Conservation (phyloP, 1,140 invertebrate species). For the Mycetomoellerius zeteki region DNA sequence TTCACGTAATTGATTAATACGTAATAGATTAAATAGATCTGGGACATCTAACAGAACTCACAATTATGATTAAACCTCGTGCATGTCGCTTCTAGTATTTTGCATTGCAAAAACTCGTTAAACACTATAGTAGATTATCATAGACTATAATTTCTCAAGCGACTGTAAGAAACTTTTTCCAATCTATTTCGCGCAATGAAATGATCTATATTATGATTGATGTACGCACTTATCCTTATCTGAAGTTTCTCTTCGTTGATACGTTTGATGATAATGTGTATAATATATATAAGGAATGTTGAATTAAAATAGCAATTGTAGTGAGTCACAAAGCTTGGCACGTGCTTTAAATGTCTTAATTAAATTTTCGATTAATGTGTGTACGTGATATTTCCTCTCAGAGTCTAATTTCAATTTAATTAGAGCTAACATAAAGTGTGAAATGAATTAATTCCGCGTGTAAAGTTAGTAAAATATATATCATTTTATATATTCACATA, state of each 20-base stretch:
- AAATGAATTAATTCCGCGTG: not conserved
- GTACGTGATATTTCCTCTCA: conserved; percentile 36
- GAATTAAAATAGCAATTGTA: conserved; percentile 50
- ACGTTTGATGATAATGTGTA: conserved; percentile 10
- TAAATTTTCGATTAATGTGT: conserved; percentile 26
- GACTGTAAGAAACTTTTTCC: conserved; percentile 15
- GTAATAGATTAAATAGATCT: conserved; percentile 27
- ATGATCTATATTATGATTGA: conserved; percentile 23
- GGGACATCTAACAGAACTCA: conserved; percentile 5
- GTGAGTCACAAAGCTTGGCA: conserved; percentile 66
- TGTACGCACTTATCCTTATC: conserved; percentile 76
- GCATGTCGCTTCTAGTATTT: conserved; percentile 45
- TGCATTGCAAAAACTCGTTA: conserved; percentile 31
- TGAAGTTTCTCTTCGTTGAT: conserved; percentile 67
- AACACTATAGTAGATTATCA: not conserved
- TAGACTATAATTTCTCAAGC: conserved; percentile 3
- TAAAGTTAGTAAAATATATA: not conserved
- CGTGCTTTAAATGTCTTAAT: conserved; percentile 62
- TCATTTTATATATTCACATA: not conserved
- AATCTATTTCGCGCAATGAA: conserved; percentile 28
- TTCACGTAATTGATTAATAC: not conserved
- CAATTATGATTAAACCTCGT: conserved; percentile 2
- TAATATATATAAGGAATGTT: conserved; percentile 20
- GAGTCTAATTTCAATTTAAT: conserved; percentile 5
- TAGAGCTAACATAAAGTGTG: not conserved